Percentiles rank a stretch among this genome's conserved stretches.
These are phyloP conservation scores for Gymnocephalus cernua DNA, from an alignment of 2,113 vertebrate genomes.

Conservation along the genomic window DNA sequence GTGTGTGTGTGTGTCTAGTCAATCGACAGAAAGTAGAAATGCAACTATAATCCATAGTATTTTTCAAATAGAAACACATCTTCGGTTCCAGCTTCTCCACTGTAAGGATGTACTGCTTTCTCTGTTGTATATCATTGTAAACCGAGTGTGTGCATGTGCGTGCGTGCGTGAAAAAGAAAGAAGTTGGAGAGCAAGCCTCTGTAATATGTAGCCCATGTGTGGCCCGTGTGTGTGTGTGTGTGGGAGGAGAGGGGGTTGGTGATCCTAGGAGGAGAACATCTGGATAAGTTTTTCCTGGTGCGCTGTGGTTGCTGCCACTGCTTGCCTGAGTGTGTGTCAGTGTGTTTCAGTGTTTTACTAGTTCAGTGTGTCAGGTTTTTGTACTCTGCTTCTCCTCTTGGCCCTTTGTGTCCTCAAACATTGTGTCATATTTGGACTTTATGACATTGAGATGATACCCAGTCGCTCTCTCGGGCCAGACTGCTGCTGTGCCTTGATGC, in stretches of 20 bases:
- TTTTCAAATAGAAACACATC: not conserved
- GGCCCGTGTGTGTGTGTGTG: conserved; percentile 58
- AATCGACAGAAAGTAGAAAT: too few relatives aligned
- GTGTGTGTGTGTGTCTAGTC: not conserved
- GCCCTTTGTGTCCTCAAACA: conserved; percentile 53
- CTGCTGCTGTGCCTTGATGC: not conserved
- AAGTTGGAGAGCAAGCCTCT: conserved; percentile 49
- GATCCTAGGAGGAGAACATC: conserved; percentile 81
- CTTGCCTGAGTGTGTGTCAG: conserved; percentile 56
- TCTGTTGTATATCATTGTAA: not conserved
- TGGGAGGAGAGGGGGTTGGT: conserved; percentile 66
- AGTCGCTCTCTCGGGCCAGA: not conserved
- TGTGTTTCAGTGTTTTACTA: conserved; percentile 55
- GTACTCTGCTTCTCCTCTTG: conserved; percentile 48
- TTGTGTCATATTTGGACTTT: conserved; percentile 37
- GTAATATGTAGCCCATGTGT: conserved; percentile 77
- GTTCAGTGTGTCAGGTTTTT: conserved; percentile 70
- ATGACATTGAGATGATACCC: conserved; percentile 36
- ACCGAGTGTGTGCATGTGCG: conserved; percentile 7
- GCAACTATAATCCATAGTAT: not conserved
- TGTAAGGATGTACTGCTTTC: not conserved
- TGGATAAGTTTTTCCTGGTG: conserved; percentile 83
- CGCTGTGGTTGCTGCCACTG: conserved; percentile 70
- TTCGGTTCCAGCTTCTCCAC: not conserved
- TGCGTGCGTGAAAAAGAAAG: conserved; percentile 29